Evolutionary conservation across 2,888 invertebrate species (phyloP).

Genomic region (Chirona hameri): DNA sequence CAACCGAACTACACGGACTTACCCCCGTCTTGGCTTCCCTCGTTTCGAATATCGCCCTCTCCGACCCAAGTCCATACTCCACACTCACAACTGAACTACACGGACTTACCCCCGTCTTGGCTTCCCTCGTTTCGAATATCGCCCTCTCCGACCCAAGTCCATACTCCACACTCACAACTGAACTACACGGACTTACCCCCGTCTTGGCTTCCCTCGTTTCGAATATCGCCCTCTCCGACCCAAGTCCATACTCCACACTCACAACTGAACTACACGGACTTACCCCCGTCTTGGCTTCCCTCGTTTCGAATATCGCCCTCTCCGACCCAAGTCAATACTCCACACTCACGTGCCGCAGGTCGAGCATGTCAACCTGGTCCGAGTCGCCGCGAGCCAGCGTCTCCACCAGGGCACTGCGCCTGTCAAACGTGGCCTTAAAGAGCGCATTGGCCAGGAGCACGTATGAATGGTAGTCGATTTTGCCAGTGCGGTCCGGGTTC

Average conservation of each 20-base stretch:
- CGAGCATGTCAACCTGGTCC: neutral
- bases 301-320: neutral
- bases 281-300: neutral
- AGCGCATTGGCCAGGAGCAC: conserved; percentile 9
- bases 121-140: neutral
- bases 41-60: neutral
- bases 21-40: neutral
- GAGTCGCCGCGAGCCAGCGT: conserved; percentile 5
- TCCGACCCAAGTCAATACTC: neutral
- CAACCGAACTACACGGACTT: too few species aligned
- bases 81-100: too few species aligned
- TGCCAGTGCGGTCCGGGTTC: neutral
- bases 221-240: neutral
- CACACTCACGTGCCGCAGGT: neutral
- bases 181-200: neutral
- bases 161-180: neutral
- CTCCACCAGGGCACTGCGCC: conserved; percentile 6
- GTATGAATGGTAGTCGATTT: conserved; percentile 12
- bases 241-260: neutral
- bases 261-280: too few species aligned
- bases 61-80: neutral
- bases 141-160: neutral
- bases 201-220: neutral
- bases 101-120: neutral
- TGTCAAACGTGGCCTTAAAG: neutral